Evolutionary conservation across 2,797 vertebrate species (phyloP).

Genomic region (Artibeus jamaicensis): DNA sequence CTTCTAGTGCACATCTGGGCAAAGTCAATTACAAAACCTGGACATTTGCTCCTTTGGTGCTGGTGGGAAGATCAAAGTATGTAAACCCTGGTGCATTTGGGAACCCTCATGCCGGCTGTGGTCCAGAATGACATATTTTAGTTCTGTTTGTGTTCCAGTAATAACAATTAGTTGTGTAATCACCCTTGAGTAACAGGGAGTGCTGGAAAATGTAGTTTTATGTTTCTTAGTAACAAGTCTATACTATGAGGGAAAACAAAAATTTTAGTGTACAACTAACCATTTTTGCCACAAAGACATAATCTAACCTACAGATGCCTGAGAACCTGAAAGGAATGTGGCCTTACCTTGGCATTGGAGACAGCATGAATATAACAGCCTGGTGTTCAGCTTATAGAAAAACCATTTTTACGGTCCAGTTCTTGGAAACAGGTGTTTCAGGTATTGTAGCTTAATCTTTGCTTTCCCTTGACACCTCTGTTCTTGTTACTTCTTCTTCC

Average conservation of each 20-base stretch:
- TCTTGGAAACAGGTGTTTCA: not conserved
- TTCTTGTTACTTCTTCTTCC: not conserved
- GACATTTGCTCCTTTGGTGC: not conserved
- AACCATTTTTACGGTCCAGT: not conserved
- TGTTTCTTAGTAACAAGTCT: not conserved
- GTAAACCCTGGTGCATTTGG: not conserved
- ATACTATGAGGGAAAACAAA: not conserved
- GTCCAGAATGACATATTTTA: not conserved
- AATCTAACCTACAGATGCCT: not conserved
- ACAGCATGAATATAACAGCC: not conserved
- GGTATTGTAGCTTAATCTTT: conserved; percentile 14
- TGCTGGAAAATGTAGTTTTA: not conserved
- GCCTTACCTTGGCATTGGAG: not conserved
- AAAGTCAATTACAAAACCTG: not conserved
- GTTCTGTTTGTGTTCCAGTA: not conserved
- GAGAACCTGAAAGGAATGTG: not conserved
- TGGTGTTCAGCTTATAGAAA: not conserved
- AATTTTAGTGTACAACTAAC: not conserved
- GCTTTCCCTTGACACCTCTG: not conserved
- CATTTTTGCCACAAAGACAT: not conserved
- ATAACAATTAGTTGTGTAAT: not conserved
- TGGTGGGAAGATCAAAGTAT: not conserved
- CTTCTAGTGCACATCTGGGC: not conserved
- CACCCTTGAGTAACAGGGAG: not conserved
- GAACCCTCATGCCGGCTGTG: not conserved